Percentiles rank a stretch among this genome's conserved stretches.
phyloP scores from a whole-genome alignment of 2,113 vertebrate species.

The Calidris pygmaea region DNA sequence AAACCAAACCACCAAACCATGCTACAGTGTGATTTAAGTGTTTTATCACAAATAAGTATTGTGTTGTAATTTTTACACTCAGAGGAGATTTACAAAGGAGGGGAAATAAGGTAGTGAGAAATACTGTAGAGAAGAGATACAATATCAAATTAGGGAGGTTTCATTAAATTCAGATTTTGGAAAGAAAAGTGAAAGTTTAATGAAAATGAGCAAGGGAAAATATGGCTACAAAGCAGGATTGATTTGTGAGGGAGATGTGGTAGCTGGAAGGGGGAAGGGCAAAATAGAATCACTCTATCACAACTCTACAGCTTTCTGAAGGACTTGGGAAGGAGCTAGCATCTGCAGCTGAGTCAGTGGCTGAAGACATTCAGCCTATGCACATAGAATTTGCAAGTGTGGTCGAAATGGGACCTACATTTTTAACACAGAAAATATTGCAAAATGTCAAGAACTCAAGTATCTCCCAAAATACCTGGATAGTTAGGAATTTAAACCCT shows the following conservation, averaged over 20 bases:
- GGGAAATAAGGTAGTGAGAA: not conserved
- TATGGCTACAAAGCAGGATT: not conserved
- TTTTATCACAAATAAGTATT: not conserved
- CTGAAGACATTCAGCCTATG: not conserved
- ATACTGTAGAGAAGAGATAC: not conserved
- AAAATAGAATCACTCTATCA: not conserved
- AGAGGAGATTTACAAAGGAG: not conserved
- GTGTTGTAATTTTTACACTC: not conserved
- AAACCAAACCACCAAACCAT: not conserved
- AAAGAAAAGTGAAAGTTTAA: not conserved
- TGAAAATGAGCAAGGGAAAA: not conserved
- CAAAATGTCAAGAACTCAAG: not conserved
- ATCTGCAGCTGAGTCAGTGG: not conserved
- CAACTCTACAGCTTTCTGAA: not conserved
- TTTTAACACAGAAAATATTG: not conserved
- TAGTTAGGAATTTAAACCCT: not conserved
- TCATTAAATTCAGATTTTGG: not conserved
- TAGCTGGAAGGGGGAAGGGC: not conserved
- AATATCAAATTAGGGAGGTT: not conserved
- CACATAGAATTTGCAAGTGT: not conserved
- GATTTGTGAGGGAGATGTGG: not conserved
- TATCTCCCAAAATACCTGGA: not conserved
- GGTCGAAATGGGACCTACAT: not conserved
- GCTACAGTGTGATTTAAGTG: accelerated
- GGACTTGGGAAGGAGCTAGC: not conserved